Evolutionary conservation across 2,113 vertebrate species (phyloP).

Genomic region (Corvus hawaiiensis): DNA sequence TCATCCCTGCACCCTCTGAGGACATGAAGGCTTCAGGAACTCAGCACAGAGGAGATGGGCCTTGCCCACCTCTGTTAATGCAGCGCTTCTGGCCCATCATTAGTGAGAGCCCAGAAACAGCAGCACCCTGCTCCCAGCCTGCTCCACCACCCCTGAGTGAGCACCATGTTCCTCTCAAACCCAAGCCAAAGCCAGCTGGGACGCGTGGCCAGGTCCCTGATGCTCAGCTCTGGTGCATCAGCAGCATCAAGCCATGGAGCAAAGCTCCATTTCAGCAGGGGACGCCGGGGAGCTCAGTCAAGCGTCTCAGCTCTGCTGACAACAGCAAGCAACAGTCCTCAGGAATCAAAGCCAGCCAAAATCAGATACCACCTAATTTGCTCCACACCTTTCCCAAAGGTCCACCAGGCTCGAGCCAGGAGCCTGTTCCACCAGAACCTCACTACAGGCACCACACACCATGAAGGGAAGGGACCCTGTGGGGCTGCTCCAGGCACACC

Average conservation of each 20-base stretch:
- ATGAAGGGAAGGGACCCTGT: background rate
- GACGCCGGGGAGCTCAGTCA: background rate
- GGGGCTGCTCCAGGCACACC: background rate
- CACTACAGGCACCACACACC: background rate
- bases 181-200: background rate
- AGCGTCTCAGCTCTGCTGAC: background rate
- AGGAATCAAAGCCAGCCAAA: background rate
- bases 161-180: background rate
- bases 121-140: background rate
- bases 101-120: background rate
- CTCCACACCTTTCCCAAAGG: background rate
- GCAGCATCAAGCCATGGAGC: background rate
- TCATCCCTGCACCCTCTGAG: background rate
- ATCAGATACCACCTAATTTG: background rate
- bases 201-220: rapidly evolving
- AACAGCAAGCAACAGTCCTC: background rate
- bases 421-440: background rate
- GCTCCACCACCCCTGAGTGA: background rate
- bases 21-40: background rate
- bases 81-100: background rate
- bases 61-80: background rate
- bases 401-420: background rate
- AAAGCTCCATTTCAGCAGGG: background rate
- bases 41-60: background rate
- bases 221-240: background rate